phyloP scores from a whole-genome alignment of 1,140 invertebrate species.

The Drosophila insularis region DNA sequence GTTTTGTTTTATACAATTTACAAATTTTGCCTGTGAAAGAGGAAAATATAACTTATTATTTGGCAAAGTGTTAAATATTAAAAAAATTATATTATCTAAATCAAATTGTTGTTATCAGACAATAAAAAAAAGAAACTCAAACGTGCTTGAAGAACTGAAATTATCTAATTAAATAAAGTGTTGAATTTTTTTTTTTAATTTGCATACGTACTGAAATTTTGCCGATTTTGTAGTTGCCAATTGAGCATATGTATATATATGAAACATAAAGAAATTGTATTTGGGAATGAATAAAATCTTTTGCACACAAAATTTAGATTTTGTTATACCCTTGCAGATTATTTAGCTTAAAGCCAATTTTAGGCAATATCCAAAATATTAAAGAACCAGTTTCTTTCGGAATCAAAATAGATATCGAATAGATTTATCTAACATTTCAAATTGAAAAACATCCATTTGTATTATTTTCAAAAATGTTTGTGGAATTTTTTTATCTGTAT shows the following conservation, averaged over 20 bases:
- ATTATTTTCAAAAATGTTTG: no score
- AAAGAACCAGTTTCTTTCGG: no score
- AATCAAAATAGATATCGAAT: no score
- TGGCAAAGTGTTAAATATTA: not conserved
- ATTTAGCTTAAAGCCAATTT: no score
- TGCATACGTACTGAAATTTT: conserved; percentile 60
- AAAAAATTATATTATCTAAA: not conserved
- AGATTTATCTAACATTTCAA: no score
- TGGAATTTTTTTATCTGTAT: no score
- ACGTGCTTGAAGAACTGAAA: conserved; percentile 46
- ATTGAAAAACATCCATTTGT: no score
- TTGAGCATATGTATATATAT: conserved; percentile 27
- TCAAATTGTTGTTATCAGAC: conserved; percentile 23
- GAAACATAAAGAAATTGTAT: conserved; percentile 30
- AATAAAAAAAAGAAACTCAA: conserved; percentile 30
- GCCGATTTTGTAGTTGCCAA: conserved; percentile 68
- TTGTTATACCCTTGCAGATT: not conserved
- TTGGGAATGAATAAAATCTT: conserved; percentile 23
- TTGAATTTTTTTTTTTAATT: conserved; percentile 26
- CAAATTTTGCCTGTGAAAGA: conserved; percentile 73
- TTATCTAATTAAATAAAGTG: conserved; percentile 42
- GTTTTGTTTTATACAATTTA: conserved; percentile 44
- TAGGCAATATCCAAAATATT: not conserved
- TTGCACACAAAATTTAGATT: conserved; percentile 23
- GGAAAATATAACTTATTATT: conserved; percentile 51